Evolutionary conservation across 1,140 invertebrate species (phyloP).

Genomic region (Drosophila simulans): DNA sequence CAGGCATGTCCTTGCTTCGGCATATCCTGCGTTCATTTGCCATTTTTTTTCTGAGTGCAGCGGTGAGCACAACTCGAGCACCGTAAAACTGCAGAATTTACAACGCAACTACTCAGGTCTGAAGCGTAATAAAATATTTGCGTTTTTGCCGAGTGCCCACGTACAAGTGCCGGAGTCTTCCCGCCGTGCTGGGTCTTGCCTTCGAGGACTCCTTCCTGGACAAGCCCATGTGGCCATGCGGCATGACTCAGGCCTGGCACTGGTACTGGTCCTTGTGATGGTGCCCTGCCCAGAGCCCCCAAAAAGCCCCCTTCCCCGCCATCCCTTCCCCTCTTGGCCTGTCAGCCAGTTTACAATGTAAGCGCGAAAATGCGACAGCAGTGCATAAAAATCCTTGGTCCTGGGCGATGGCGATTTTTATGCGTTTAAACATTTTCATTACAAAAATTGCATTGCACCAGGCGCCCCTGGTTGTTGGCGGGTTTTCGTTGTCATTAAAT

Average conservation of each 20-base stretch:
- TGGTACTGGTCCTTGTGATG: background rate
- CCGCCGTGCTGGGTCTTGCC: conserved; percentile 24
- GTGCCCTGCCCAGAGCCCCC: background rate
- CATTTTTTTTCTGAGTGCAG: background rate
- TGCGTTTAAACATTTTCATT: conserved; percentile 83
- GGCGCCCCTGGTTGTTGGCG: background rate
- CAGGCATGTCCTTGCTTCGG: no score
- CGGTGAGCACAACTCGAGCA: conserved; percentile 65
- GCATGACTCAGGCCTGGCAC: conserved; percentile 69
- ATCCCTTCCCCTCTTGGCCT: conserved; percentile 18
- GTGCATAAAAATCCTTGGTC: conserved; percentile 78
- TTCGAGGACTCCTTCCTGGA: conserved; percentile 42
- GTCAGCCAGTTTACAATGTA: conserved; percentile 83
- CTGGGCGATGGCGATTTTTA: conserved; percentile 74
- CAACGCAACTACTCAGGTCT: conserved; percentile 83
- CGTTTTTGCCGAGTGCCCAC: conserved; percentile 71
- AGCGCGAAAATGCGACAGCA: conserved; percentile 81
- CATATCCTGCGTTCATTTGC: background rate
- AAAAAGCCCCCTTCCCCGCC: background rate
- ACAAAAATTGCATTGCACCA: conserved; percentile 76
- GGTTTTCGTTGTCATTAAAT: conserved; percentile 78
- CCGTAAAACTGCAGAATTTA: conserved; percentile 83
- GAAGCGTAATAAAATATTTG: conserved; percentile 84
- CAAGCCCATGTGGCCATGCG: conserved; percentile 56
- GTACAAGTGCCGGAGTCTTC: conserved; percentile 35